A percentile compares a stretch with the other conserved stretches of the same genome.
Conservation (phyloP, 2,797 vertebrate genomes). For the Brachyrhaphis roseni region DNA sequence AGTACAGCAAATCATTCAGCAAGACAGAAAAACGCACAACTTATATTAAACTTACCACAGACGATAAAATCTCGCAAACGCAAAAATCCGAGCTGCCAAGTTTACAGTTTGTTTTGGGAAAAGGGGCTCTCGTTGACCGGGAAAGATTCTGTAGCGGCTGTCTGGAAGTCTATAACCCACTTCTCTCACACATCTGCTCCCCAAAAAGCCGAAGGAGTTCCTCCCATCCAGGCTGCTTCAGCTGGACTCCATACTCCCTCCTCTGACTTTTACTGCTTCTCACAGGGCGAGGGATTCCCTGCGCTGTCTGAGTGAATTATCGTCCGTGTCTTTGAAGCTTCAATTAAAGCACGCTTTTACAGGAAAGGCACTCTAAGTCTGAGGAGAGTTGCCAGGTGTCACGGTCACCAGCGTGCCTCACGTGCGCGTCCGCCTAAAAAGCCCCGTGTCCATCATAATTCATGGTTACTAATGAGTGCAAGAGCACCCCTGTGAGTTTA, state of each 20-base stretch:
- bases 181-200: slow-evolving; percentile 66
- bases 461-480: neutral
- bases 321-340: neutral
- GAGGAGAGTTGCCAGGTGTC: neutral
- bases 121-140: slow-evolving; percentile 26
- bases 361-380: neutral
- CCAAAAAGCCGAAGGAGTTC: slow-evolving; percentile 36
- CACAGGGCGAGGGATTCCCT: slow-evolving; percentile 25
- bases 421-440: neutral
- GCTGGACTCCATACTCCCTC: slow-evolving; percentile 34
- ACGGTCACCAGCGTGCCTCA: neutral
- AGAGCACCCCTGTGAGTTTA: neutral
- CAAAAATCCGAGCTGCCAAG: slow-evolving; percentile 28
- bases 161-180: slow-evolving; percentile 48
- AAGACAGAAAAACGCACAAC: neutral
- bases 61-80: neutral
- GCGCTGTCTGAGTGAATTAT: slow-evolving; percentile 9
- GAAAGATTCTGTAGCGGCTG: slow-evolving; percentile 41
- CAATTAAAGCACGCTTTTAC: neutral
- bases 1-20: slow-evolving; percentile 14
- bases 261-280: slow-evolving; percentile 9
- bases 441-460: neutral
- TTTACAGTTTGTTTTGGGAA: slow-evolving; percentile 26
- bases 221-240: slow-evolving; percentile 58
- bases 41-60: slow-evolving; percentile 49